Conservation (phyloP, 2,888 invertebrate genomes). For the Cerastoderma edule region DNA sequence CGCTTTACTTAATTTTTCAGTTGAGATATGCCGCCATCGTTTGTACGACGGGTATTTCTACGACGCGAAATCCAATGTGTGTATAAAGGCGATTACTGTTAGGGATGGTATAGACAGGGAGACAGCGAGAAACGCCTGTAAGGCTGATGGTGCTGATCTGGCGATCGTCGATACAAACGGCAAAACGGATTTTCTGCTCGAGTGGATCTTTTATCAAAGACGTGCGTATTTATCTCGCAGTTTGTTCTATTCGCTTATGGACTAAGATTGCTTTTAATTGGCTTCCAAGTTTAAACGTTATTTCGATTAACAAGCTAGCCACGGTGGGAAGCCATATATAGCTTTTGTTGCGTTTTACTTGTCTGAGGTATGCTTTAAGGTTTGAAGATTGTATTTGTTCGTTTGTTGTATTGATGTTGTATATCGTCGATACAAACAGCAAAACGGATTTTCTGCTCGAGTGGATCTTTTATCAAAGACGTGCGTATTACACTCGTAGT, state of each 20-base stretch:
- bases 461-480: no score
- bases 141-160: neutral
- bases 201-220: slow-evolving; percentile 20
- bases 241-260: no score
- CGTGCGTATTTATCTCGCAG: no score
- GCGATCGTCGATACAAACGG: neutral
- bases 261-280: no score
- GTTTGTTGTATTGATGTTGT: no score
- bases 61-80: slow-evolving; percentile 3
- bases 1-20: neutral
- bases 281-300: no score
- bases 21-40: slow-evolving; percentile 1
- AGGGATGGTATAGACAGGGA: neutral
- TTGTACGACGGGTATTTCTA: slow-evolving; percentile 17
- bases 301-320: no score
- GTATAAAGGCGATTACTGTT: neutral
- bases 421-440: neutral
- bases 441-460: slow-evolving; percentile 9
- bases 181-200: slow-evolving; percentile 4
- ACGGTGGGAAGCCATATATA: neutral
- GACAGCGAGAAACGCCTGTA: neutral
- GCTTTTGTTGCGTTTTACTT: neutral
- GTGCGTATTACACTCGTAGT: no score
- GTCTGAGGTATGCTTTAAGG: no score
- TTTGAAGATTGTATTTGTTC: no score